Base-by-base conservation (phyloP, 92 coral and sea anemone genomes). In the Phenganax marumi region DNA sequence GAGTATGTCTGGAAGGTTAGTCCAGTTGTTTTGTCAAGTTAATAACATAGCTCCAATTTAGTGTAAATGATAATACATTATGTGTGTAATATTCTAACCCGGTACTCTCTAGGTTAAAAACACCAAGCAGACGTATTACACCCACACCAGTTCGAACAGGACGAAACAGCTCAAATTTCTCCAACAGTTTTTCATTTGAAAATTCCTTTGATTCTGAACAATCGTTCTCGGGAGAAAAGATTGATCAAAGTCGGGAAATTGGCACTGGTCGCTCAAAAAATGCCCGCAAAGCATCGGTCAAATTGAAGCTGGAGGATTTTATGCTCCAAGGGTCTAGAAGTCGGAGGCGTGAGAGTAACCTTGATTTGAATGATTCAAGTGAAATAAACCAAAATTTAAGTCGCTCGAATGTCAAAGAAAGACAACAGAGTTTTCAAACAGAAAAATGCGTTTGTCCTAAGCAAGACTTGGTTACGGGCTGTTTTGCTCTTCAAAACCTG, bases 71-170 rank as follows among this genome's bases (percentile, higher is more conserved):
- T 39, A 70, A 8, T 70, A 14, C n/a, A 6, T n/a, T 4, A 33
- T 8, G 0, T n/a, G 39, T 25, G 39, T 0, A 11, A 14, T 43
- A 13, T 10, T 5, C 25, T 18, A 68, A 68, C 25, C 6, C 3
- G 48, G 2, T 80, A 46, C 43, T 82, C 49, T 71, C 49, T 68
- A 90, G 93, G 72, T 89, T 89, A 61, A 90, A 87, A 21, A 91
- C 97, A 6, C 92, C 97, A 3, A 76, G 91, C 22, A 86, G 97
- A 57, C 84, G 98, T 82, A 95, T 95, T 18, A 91, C 97, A 54
- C 98, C 97, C 43, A 95, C 97, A 52, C 97, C 89, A 73, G 90
- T 91, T 33, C 85, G 87, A 81, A 51, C 81, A 43, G 87, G 88
- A 81, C 81, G 84, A 68, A 81, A 61, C 48, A 33, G 84, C 10